Base-by-base conservation (phyloP, 2,113 vertebrate genomes). In the Phrynosoma blainvillii region DNA sequence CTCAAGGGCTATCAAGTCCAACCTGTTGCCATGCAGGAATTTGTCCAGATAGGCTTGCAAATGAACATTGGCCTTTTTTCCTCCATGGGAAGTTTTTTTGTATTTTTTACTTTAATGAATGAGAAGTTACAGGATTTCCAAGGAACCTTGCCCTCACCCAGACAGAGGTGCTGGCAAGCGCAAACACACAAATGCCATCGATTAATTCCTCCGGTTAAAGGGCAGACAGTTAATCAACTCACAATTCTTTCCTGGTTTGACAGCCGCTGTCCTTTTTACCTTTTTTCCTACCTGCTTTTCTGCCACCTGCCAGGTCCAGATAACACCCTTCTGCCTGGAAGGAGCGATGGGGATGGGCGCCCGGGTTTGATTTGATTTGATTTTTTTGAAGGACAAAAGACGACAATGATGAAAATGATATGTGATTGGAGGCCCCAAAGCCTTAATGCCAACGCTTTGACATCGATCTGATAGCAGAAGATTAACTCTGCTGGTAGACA, bases 401-500 rank as follows among this genome's bases (percentile, higher is more conserved):
- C 30, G 42, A 25, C 0, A 40, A 74, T 65, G 79, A 20, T 23
- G 56, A 66, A 52, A 75, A 25, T 36, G 56, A 36, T 3, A 47
- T 9, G 27, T n/a, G 86, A 20, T n/a, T 32, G 86, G 70, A 71
- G 30, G 40, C 40, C 47, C 11, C 2, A 3, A 76, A 52, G 14
- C 73, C 71, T 66, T 68, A 1, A 76, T 66, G 21, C 80, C 54
- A n/a, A 23, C 2, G 40, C 87, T 27, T 40, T 40, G 87, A 70
- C 81, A 84, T 59, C n/a, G n/a, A 82, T 70, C n/a, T 77, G 81
- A 84, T 68, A 84, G 75, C 47, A 36, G 81, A 52, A 88, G 81
- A 84, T 81, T 83, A 70, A 84, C 82, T 77, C 81, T 4, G n/a
- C 59, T 3, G 62, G 30, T 52, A 12, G 62, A 54, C n/a, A 36